phyloP scores from a whole-genome alignment of 2,797 vertebrate genomes.

The Heteromormyrus szaboi region DNA sequence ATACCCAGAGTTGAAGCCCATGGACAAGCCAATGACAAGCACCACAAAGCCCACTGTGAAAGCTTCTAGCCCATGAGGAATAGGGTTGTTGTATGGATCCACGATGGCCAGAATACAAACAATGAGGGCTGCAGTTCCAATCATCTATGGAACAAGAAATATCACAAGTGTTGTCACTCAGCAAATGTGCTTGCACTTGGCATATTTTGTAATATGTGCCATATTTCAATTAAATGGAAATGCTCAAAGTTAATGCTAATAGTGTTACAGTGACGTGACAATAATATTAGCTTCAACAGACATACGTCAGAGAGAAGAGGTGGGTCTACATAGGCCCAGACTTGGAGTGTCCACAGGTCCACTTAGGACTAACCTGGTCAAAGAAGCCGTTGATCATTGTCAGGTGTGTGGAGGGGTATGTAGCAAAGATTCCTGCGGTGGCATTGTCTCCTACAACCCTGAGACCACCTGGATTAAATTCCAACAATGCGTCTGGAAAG shows the following conservation, averaged over 20 bases:
- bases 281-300: neutral
- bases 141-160: conserved; percentile 58
- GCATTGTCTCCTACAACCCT: conserved; percentile 61
- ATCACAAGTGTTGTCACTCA: neutral
- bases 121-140: conserved; percentile 76
- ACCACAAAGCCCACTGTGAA: conserved; percentile 79
- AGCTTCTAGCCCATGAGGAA: conserved; percentile 73
- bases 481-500: conserved; percentile 70
- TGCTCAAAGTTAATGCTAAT: neutral
- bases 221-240: neutral
- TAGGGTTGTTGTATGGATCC: conserved; percentile 73
- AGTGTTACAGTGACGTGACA: neutral
- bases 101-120: conserved; percentile 79
- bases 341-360: neutral
- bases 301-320: neutral
- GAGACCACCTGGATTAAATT: conserved; percentile 54
- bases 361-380: conserved; percentile 65
- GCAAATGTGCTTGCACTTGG: neutral
- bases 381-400: conserved; percentile 74
- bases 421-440: conserved; percentile 82
- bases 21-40: conserved; percentile 77
- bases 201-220: neutral
- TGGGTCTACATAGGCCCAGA: neutral
- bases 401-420: conserved; percentile 77
- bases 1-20: conserved; percentile 86